These are phyloP conservation scores for Phengaris alcon DNA, from an alignment of 2,888 invertebrate genomes.

Conservation along the genomic window DNA sequence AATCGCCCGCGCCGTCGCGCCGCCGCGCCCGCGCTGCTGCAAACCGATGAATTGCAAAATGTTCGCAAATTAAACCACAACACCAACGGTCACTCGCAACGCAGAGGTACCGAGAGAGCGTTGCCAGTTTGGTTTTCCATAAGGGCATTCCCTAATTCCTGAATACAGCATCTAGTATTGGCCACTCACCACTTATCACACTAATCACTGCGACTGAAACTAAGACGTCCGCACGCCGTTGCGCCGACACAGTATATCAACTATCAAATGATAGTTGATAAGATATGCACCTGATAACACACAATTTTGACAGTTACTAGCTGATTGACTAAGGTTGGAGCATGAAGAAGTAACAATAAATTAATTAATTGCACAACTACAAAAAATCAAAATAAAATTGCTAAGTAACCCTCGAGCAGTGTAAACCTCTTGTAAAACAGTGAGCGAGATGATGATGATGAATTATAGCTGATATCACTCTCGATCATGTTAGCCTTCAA, in stretches of 20 bases:
- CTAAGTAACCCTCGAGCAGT: too few relatives aligned
- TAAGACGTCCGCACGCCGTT: slow-evolving; percentile 40
- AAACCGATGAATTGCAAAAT: background rate
- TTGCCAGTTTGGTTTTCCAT: background rate
- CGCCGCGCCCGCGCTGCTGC: background rate
- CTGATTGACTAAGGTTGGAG: background rate
- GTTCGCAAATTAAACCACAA: too few relatives aligned
- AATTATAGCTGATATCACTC: too few relatives aligned
- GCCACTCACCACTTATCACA: slow-evolving; percentile 35
- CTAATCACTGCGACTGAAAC: slow-evolving; percentile 30
- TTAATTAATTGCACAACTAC: too few relatives aligned
- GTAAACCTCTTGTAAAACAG: too few relatives aligned
- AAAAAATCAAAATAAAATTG: too few relatives aligned
- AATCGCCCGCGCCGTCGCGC: background rate
- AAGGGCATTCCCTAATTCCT: background rate
- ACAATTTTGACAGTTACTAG: slow-evolving; percentile 34
- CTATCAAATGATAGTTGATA: slow-evolving; percentile 45
- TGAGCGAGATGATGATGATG: too few relatives aligned
- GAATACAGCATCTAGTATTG: background rate
- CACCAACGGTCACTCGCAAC: too few relatives aligned
- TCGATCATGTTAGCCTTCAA: too few relatives aligned
- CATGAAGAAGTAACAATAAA: background rate
- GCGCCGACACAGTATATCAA: slow-evolving; percentile 41
- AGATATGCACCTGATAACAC: slow-evolving; percentile 41
- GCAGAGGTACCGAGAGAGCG: background rate